These are phyloP conservation scores for Melanotaenia nigrans DNA, from an alignment of 2,797 vertebrate genomes.

Conservation along the genomic window DNA sequence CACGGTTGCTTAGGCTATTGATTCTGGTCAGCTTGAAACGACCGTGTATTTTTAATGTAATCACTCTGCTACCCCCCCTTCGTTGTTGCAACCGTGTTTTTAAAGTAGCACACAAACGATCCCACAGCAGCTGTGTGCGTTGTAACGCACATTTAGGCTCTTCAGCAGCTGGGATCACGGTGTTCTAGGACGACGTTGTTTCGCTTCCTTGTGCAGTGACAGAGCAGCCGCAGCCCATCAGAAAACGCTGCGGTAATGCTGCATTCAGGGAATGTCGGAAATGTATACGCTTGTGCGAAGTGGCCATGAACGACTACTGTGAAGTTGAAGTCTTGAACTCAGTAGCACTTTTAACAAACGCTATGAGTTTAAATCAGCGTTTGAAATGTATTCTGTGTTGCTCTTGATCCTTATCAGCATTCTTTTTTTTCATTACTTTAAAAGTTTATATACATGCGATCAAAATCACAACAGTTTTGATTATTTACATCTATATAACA, in stretches of 20 bases:
- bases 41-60: not conserved
- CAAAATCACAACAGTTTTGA: not conserved
- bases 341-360: too few relatives aligned
- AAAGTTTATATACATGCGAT: not conserved
- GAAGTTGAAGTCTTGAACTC: too few relatives aligned
- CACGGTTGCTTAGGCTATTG: not conserved
- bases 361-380: too few relatives aligned
- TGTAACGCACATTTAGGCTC: not conserved
- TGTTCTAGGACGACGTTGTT: slow-evolving; percentile 34
- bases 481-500: not conserved
- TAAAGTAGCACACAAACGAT: not conserved
- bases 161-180: slow-evolving; percentile 13
- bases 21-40: too few relatives aligned
- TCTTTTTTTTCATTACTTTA: not conserved
- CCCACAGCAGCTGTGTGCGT: slow-evolving; percentile 1
- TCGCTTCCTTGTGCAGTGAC: slow-evolving; percentile 13
- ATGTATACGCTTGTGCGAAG: accelerated
- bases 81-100: not conserved
- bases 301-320: not conserved
- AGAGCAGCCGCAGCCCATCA: slow-evolving; percentile 18
- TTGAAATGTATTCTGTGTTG: too few relatives aligned
- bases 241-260: slow-evolving; percentile 61
- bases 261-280: not conserved
- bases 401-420: too few relatives aligned
- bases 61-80: not conserved